Evolutionary conservation across 2,888 invertebrate species (phyloP), one percentile per base, ranked within the genome.

Genomic region (Sinodicranocentrus sp.): DNA sequence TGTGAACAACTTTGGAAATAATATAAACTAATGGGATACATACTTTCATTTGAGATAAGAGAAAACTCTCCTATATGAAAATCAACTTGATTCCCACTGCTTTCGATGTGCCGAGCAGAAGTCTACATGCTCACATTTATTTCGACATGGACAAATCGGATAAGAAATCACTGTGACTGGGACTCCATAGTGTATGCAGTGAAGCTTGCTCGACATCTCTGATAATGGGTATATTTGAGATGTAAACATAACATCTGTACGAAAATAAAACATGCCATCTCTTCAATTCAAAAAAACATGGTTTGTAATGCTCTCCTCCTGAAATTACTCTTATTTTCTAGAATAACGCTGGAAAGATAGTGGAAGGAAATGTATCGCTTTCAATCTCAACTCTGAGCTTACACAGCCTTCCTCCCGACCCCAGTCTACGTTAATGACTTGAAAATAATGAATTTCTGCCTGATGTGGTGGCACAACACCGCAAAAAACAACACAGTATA

Each of bases 401-500:
- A 23, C 59, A 2, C 2, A 57, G 52, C 19, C 52, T 25, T 17
- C 0, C 21, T 26, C 21, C 10, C 15, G 15, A 10, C 54, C 17
- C 21, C 21, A 65, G 67, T 54, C 54, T 33, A 25, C 54, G 67
- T 67, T 76, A 76, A 76, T 76, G 76, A 57, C 76, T 76, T 76
- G 76, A 76, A 76, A 65, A 76, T 76, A 76, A 76, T 76, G 67
- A 67, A 76, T 76, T 76, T 39, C 28, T 76, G 65, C 28, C 57
- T 67, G 57, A 19, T 23, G 57, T 19, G 57, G 8, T 23, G 21
- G 57, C 48, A 48, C 48, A 48, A 48, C 15, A 10, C 48, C n/a
- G 15, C 48, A 13, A 48, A 48, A 48, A 48, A 15, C 48, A 13
- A 15, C 48, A 48, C 48, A 10, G 17, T 48, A 3, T n/a, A 48